phyloP scores from a whole-genome alignment of 2,888 invertebrate species.

The Sthenelais limicola region DNA sequence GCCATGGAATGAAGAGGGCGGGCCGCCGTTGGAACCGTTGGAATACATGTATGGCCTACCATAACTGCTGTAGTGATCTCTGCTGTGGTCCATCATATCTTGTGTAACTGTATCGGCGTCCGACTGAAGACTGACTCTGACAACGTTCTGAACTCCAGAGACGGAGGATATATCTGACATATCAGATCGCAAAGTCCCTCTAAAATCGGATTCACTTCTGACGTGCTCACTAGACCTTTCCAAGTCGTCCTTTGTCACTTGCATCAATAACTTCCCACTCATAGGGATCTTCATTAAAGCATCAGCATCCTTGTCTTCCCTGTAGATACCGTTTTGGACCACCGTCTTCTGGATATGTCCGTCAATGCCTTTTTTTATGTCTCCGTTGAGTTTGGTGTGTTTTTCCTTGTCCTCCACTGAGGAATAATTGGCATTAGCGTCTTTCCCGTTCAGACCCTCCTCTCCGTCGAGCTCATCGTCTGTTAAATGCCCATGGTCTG shows the following conservation, averaged over 20 bases:
- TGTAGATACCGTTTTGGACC: no score
- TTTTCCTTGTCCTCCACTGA: background rate
- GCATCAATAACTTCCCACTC: constrained; percentile 10
- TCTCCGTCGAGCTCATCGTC: constrained; percentile 9
- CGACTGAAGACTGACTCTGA: background rate
- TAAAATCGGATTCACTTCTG: background rate
- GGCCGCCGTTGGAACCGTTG: no score
- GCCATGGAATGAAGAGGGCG: background rate
- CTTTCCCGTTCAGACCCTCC: background rate
- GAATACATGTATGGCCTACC: no score
- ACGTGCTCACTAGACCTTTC: background rate
- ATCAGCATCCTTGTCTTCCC: no score
- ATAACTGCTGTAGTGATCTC: no score
- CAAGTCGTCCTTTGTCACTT: constrained; percentile 11
- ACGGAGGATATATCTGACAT: constrained; percentile 19
- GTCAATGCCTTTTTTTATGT: no score
- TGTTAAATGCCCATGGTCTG: background rate
- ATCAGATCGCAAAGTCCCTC: background rate
- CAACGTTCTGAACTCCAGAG: constrained; percentile 22
- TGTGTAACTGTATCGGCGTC: constrained; percentile 24
- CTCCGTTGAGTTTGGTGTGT: no score
- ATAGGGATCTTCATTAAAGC: no score
- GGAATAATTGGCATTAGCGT: constrained; percentile 19
- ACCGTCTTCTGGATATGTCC: no score
- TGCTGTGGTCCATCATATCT: constrained; percentile 15